phyloP scores from a whole-genome alignment of 2,113 vertebrate species.

The Lophotis ruficrista region DNA sequence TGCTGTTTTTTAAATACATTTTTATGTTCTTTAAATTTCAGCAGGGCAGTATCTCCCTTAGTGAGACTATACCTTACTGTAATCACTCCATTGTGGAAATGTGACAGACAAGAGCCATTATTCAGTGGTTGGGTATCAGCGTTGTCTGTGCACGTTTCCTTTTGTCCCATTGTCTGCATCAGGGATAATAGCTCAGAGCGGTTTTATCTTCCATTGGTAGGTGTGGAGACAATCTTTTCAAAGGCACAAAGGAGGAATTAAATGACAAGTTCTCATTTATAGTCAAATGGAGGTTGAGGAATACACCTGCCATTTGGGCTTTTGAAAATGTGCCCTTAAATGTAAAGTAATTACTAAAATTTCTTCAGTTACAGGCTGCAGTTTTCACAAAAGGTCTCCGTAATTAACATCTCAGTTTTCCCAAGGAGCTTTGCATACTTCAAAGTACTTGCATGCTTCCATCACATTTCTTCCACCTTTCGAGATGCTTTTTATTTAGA shows the following conservation, averaged over 20 bases:
- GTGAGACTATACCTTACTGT: neutral
- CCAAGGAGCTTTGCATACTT: neutral
- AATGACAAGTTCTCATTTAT: neutral
- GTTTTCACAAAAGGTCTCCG: neutral
- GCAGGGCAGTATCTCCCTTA: neutral
- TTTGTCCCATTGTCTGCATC: neutral
- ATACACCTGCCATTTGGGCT: neutral
- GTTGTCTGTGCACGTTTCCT: neutral
- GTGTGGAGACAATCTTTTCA: neutral
- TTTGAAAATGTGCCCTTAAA: neutral
- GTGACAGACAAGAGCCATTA: neutral
- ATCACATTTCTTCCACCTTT: neutral
- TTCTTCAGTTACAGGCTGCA: neutral
- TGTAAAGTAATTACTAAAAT: neutral
- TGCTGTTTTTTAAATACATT: neutral
- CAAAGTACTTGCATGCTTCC: neutral
- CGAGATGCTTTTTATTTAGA: neutral
- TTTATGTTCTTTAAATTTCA: neutral
- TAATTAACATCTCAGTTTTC: neutral
- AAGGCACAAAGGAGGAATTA: neutral
- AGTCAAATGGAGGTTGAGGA: neutral
- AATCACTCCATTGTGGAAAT: neutral
- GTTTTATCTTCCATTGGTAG: neutral
- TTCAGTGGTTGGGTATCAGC: neutral
- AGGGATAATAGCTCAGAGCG: neutral